Percentiles rank a stretch among this genome's conserved stretches.
phyloP scores from a whole-genome alignment of 2,797 vertebrate genomes.

The Spea hammondii region DNA sequence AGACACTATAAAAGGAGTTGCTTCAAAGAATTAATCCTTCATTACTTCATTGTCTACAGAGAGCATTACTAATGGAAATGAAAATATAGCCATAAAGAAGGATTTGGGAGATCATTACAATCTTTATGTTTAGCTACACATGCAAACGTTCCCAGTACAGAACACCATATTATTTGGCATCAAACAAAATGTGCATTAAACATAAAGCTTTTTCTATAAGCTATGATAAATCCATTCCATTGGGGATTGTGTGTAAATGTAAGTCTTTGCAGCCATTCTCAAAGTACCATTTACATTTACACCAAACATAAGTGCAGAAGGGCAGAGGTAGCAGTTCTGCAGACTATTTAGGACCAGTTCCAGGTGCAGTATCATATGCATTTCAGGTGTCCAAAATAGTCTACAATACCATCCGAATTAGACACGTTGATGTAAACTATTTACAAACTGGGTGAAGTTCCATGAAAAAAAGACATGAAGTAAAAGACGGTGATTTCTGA shows the following conservation, averaged over 20 bases:
- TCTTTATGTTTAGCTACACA: slow-evolving; percentile 46
- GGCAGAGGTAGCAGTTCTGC: too few species aligned
- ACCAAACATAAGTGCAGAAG: too few species aligned
- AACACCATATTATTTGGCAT: slow-evolving; percentile 34
- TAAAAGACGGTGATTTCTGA: too few species aligned
- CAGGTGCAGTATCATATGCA: neutral
- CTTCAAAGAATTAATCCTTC: slow-evolving; percentile 71
- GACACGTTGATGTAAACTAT: too few species aligned
- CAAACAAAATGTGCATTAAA: slow-evolving; percentile 29
- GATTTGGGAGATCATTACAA: slow-evolving; percentile 37
- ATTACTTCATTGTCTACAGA: slow-evolving; percentile 65
- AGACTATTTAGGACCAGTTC: neutral
- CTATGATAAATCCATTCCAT: slow-evolving; percentile 22
- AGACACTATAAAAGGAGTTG: slow-evolving; percentile 71
- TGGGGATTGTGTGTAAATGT: slow-evolving; percentile 26
- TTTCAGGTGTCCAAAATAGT: too few species aligned
- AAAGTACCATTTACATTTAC: slow-evolving; percentile 23
- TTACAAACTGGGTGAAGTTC: too few species aligned
- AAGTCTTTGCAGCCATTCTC: slow-evolving; percentile 22
- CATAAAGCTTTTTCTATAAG: neutral
- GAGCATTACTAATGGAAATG: slow-evolving; percentile 60
- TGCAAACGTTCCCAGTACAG: slow-evolving; percentile 30
- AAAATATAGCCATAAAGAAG: slow-evolving; percentile 50
- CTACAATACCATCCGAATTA: too few species aligned
- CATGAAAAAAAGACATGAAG: too few species aligned